Conservation (phyloP, 2,113 vertebrate species). For the Xerus inauris region DNA sequence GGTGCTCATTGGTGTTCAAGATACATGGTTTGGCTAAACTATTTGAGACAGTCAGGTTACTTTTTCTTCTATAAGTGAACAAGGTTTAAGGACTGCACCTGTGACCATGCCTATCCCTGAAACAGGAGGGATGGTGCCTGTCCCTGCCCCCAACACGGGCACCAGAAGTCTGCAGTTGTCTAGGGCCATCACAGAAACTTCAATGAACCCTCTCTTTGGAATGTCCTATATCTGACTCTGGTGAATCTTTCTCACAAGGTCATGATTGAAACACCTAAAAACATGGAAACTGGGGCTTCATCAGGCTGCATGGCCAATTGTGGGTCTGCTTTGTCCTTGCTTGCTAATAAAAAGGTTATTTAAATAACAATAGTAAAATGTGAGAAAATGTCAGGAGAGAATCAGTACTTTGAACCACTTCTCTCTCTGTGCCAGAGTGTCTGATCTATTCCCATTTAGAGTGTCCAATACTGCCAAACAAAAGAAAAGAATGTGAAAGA, state of each 20-base stretch:
- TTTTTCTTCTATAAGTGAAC: not conserved
- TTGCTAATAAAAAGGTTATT: not conserved
- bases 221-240: not conserved
- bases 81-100: not conserved
- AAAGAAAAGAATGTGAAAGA: not conserved
- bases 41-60: not conserved
- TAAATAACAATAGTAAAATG: not conserved
- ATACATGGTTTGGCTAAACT: not conserved
- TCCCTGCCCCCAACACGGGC: too few relatives aligned
- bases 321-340: not conserved
- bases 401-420: not conserved
- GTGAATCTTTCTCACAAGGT: not conserved
- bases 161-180: not conserved
- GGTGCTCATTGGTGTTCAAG: not conserved
- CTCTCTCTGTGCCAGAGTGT: not conserved
- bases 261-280: not conserved
- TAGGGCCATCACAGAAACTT: not conserved
- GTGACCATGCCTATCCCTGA: not conserved
- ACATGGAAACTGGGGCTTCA: not conserved
- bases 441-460: not conserved
- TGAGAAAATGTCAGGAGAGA: not conserved
- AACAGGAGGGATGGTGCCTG: not conserved
- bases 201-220: not conserved
- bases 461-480: not conserved
- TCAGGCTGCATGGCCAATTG: not conserved